Evolutionary conservation across 2,888 invertebrate genomes (phyloP).

Genomic region (Nipponacmea schrenckii): DNA sequence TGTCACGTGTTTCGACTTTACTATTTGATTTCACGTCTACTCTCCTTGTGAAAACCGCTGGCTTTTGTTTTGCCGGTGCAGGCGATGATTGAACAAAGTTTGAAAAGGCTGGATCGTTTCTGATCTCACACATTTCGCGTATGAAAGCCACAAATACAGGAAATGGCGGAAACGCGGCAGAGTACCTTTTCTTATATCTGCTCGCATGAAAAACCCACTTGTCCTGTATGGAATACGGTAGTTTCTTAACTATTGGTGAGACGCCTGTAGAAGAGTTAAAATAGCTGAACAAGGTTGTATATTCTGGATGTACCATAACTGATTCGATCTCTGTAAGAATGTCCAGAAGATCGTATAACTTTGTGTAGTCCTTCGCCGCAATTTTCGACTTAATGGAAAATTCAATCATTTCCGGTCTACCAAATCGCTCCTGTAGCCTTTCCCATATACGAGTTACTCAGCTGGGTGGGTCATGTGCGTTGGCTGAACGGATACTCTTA

Average conservation of each 20-base stretch:
- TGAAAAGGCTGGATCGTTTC: slow-evolving; percentile 32
- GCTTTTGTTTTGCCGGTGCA: no score
- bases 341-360: slow-evolving; percentile 28
- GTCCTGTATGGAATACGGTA: slow-evolving; percentile 32
- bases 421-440: slow-evolving; percentile 29
- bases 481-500: slow-evolving; percentile 26
- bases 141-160: slow-evolving; percentile 30
- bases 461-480: slow-evolving; percentile 16
- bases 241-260: slow-evolving; percentile 30
- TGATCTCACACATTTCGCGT: slow-evolving; percentile 19
- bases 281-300: slow-evolving; percentile 24
- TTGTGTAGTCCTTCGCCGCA: slow-evolving; percentile 23
- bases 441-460: slow-evolving; percentile 13
- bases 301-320: slow-evolving; percentile 26
- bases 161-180: slow-evolving; percentile 35
- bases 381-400: slow-evolving; percentile 24
- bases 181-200: slow-evolving; percentile 27
- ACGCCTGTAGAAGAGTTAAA: slow-evolving; percentile 34
- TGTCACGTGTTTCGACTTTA: no score
- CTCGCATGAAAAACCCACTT: slow-evolving; percentile 32
- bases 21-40: no score
- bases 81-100: not conserved
- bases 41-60: no score
- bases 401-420: slow-evolving; percentile 29
- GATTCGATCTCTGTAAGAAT: slow-evolving; percentile 29